Percentiles rank a stretch among this genome's conserved stretches.
These are phyloP conservation scores for Linurgus olivaceus DNA, from an alignment of 2,797 vertebrate genomes.

Conservation along the genomic window DNA sequence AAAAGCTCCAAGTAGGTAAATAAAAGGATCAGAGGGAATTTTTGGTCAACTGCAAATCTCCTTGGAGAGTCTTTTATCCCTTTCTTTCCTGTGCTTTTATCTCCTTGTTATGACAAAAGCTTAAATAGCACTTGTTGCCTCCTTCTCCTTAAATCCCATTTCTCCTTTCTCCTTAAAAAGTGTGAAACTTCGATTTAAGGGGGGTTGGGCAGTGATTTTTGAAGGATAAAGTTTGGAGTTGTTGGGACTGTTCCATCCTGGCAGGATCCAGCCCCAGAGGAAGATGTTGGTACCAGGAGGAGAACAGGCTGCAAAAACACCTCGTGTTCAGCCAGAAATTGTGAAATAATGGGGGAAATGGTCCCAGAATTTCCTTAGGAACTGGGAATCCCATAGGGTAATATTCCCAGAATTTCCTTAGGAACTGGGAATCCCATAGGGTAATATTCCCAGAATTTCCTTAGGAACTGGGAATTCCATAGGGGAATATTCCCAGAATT, in stretches of 20 bases:
- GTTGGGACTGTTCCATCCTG: neutral
- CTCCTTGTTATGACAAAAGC: neutral
- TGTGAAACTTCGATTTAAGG: neutral
- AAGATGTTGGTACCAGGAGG: neutral
- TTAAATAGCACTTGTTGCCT: neutral
- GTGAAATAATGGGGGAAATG: neutral
- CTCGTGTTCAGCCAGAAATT: neutral
- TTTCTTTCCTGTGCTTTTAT: neutral
- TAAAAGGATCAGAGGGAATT: neutral
- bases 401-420: neutral
- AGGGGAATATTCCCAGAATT: neutral
- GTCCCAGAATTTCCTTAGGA: neutral
- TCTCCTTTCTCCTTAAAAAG: neutral
- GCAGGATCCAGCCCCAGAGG: neutral
- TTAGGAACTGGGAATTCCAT: accelerated
- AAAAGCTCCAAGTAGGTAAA: neutral
- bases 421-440: accelerated
- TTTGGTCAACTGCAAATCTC: neutral
- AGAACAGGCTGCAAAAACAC: neutral
- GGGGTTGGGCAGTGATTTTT: neutral
- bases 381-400: accelerated
- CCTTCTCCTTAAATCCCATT: neutral
- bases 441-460: neutral
- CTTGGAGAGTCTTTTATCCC: neutral
- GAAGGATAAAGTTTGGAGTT: neutral